These are phyloP conservation scores for Phalanger gymnotis DNA, from an alignment of 2,797 vertebrate genomes.

Conservation along the genomic window DNA sequence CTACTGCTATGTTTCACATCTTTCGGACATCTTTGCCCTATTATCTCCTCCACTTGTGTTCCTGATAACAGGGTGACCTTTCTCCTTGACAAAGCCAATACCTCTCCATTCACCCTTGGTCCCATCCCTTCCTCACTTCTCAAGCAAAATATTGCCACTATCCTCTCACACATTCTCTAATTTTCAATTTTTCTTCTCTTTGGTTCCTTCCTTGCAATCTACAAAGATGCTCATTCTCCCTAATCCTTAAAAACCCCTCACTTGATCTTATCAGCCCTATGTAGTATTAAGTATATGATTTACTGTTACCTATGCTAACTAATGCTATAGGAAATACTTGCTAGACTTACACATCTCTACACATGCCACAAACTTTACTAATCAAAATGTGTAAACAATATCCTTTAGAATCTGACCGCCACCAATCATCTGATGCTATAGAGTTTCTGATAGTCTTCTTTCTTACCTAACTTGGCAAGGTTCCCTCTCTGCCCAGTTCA, in stretches of 20 bases:
- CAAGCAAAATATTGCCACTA: neutral
- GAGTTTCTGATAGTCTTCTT: neutral
- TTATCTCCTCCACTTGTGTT: neutral
- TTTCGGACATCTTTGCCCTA: neutral
- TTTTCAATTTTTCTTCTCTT: neutral
- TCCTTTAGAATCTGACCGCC: neutral
- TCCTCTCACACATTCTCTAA: neutral
- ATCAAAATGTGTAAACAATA: neutral
- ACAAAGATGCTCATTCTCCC: neutral
- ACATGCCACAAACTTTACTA: neutral
- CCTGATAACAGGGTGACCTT: neutral
- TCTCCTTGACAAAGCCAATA: neutral
- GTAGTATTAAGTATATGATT: neutral
- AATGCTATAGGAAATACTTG: neutral
- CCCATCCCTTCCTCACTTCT: neutral
- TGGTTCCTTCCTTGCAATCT: neutral
- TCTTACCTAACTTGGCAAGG: neutral
- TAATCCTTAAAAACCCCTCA: neutral
- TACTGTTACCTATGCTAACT: neutral
- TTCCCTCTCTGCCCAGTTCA: neutral
- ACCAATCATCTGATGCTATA: neutral
- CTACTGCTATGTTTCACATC: neutral
- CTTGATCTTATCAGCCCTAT: neutral
- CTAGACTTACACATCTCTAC: neutral
- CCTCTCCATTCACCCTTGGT: neutral